A percentile compares a stretch with the other conserved stretches of the same genome.
phyloP scores from a whole-genome alignment of 1,140 invertebrate genomes.

The Drosophila pallidifrons region DNA sequence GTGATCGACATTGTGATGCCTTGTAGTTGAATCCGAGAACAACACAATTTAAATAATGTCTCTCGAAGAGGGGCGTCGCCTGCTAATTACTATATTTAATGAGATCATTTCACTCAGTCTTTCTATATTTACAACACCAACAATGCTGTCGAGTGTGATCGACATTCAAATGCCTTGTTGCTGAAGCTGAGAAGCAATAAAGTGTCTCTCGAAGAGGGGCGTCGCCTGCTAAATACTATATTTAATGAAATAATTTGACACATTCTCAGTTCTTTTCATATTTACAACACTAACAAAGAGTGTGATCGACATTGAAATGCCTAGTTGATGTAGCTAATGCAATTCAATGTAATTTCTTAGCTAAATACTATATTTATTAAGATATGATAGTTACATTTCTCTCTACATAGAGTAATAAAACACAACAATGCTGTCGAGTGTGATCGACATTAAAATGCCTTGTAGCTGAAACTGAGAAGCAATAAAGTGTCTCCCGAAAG shows the following conservation, averaged over 20 bases:
- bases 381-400: not conserved
- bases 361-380: too few relatives aligned
- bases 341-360: not conserved
- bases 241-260: not conserved
- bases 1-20: not conserved
- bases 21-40: not conserved
- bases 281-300: not conserved
- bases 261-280: not conserved
- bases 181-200: too few relatives aligned
- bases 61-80: too few relatives aligned
- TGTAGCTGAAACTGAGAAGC: not conserved
- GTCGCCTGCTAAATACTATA: not conserved
- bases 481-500: not conserved
- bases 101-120: not conserved
- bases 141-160: not conserved
- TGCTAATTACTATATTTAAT: not conserved
- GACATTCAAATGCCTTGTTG: not conserved
- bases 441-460: not conserved
- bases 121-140: not conserved
- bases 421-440: not conserved
- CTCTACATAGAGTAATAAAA: not conserved
- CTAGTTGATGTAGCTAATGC: not conserved
- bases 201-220: not conserved
- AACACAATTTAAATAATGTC: not conserved
- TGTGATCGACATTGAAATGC: not conserved